A percentile compares a stretch with the other conserved stretches of the same genome.
phyloP scores from a whole-genome alignment of 1,140 invertebrate species.

The Drosophila watanabei region DNA sequence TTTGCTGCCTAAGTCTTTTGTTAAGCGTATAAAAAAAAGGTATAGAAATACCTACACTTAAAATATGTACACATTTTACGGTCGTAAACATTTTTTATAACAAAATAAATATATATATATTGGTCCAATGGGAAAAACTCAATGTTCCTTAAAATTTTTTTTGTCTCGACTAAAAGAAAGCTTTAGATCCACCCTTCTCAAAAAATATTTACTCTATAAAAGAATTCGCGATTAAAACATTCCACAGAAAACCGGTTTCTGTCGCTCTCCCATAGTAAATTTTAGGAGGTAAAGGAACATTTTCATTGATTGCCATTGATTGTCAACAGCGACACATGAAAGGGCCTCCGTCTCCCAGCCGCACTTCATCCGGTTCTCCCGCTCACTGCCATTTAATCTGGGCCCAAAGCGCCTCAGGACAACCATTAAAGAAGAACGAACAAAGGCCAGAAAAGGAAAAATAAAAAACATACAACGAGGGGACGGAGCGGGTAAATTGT shows the following conservation, averaged over 20 bases:
- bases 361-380: conserved; percentile 10
- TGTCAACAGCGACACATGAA: conserved; percentile 46
- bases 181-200: neutral
- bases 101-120: neutral
- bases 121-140: neutral
- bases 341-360: conserved; percentile 10
- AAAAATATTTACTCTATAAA: conserved; percentile 4
- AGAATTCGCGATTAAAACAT: conserved; percentile 29
- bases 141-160: neutral
- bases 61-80: neutral
- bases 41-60: neutral
- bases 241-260: conserved; percentile 45
- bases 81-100: neutral
- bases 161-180: neutral
- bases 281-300: conserved; percentile 29
- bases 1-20: conserved; percentile 62
- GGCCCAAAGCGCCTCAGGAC: conserved; percentile 44
- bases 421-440: conserved; percentile 61
- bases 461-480: neutral
- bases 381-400: conserved; percentile 27
- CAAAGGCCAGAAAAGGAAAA: conserved; percentile 38
- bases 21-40: conserved; percentile 1
- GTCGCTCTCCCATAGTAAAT: conserved; percentile 9
- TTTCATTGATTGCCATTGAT: conserved; percentile 76
- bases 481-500: conserved; percentile 60